Conservation (phyloP, 2,888 invertebrate genomes). For the Troides helena region DNA sequence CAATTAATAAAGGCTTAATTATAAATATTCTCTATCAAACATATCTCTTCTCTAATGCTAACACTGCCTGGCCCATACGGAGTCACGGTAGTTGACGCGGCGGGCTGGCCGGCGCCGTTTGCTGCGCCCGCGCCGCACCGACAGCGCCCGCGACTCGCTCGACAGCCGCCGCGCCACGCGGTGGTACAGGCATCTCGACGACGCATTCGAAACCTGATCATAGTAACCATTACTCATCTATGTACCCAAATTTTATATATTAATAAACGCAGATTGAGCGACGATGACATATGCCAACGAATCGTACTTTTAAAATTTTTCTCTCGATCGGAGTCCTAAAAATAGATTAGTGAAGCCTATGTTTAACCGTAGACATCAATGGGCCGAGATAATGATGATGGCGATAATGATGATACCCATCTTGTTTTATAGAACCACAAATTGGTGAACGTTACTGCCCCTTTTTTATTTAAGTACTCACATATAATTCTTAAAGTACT, state of each 20-base stretch:
- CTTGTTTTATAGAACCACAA: too few relatives aligned
- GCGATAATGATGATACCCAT: too few relatives aligned
- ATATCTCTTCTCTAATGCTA: constrained; percentile 28
- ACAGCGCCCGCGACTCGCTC: constrained; percentile 50
- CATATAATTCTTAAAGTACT: constrained; percentile 35
- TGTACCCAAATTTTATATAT: neutral
- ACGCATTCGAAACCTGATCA: constrained; percentile 62
- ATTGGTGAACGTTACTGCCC: too few relatives aligned
- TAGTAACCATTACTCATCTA: neutral
- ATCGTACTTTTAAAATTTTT: too few relatives aligned
- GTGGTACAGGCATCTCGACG: constrained; percentile 71
- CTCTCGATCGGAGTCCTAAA: too few relatives aligned
- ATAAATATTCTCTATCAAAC: neutral
- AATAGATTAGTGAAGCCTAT: too few relatives aligned
- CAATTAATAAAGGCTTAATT: neutral
- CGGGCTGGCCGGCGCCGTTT: constrained; percentile 52
- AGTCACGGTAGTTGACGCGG: constrained; percentile 69
- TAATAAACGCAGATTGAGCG: too few relatives aligned
- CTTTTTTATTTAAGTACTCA: constrained; percentile 32
- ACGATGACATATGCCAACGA: too few relatives aligned
- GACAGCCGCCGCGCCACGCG: constrained; percentile 57
- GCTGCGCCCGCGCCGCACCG: constrained; percentile 45
- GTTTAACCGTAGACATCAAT: too few relatives aligned
- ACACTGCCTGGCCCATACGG: constrained; percentile 66
- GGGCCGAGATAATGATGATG: too few relatives aligned